Evolutionary conservation across 2,888 invertebrate species (phyloP).

Genomic region (Pyrocoelia pectoralis): DNA sequence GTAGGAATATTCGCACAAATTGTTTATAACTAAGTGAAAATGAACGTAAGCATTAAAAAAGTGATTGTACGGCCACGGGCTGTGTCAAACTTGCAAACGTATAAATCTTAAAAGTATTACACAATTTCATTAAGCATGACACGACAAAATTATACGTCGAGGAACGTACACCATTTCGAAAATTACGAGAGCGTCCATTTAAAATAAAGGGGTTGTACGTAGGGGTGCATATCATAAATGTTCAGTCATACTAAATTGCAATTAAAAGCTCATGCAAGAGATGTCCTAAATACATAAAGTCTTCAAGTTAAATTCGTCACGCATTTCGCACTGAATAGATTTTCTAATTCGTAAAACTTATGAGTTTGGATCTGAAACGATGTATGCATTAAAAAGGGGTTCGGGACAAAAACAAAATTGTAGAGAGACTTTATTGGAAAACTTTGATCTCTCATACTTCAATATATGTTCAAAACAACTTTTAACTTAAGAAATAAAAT

Average conservation of each 20-base stretch:
- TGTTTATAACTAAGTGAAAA: not conserved
- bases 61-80: not conserved
- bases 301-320: constrained; percentile 15
- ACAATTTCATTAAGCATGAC: constrained; percentile 11
- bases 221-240: constrained; percentile 27
- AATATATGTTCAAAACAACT: constrained; percentile 27
- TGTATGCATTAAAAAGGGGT: constrained; percentile 17
- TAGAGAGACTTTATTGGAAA: constrained; percentile 22
- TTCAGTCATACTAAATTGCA: constrained; percentile 4
- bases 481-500: constrained; percentile 11
- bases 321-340: constrained; percentile 18
- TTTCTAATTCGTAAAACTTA: constrained; percentile 13
- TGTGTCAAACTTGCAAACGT: not conserved
- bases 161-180: constrained; percentile 20
- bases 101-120: not conserved
- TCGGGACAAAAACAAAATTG: constrained; percentile 15
- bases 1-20: not conserved
- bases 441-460: constrained; percentile 26
- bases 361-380: constrained; percentile 10
- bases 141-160: constrained; percentile 22
- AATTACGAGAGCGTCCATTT: constrained; percentile 27
- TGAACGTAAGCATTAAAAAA: not conserved
- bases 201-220: constrained; percentile 8
- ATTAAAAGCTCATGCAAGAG: constrained; percentile 17
- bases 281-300: not conserved